Conservation (phyloP, 23 tunicate genomes). For the Trididemnum clinides region DNA sequence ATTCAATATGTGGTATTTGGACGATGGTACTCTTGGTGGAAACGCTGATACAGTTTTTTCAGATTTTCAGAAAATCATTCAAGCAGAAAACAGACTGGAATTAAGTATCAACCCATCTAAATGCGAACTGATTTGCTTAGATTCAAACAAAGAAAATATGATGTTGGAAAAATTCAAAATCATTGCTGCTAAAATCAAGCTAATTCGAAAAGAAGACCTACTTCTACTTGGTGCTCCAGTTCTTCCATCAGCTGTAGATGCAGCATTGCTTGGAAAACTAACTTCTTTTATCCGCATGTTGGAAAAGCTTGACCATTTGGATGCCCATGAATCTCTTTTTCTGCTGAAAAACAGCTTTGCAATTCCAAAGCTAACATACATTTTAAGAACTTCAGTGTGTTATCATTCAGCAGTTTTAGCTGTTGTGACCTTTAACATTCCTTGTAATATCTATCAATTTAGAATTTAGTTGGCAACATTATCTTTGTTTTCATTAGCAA, state of each 20-base stretch:
- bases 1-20: constrained; percentile 8
- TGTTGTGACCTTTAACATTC: too few relatives aligned
- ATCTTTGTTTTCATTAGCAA: too few relatives aligned
- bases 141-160: not conserved
- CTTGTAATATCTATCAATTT: too few relatives aligned
- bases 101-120: not conserved
- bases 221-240: not conserved
- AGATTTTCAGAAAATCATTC: not conserved
- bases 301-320: not conserved
- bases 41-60: not conserved
- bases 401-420: not conserved
- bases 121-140: not conserved
- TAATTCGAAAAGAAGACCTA: not conserved
- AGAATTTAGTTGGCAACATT: too few relatives aligned
- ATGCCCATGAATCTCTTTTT: constrained; percentile 1
- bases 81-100: not conserved
- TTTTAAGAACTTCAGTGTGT: not conserved
- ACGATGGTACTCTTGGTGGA: constrained; percentile 3
- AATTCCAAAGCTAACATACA: not conserved
- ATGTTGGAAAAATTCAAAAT: not conserved
- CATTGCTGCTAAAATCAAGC: not conserved
- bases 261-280: not conserved
- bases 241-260: constrained; percentile 1
- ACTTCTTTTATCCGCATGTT: not conserved
- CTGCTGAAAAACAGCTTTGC: not conserved